Percentiles rank a stretch among this genome's conserved stretches.
Conservation (phyloP, 2,113 vertebrate genomes). For the Lutjanus erythropterus region DNA sequence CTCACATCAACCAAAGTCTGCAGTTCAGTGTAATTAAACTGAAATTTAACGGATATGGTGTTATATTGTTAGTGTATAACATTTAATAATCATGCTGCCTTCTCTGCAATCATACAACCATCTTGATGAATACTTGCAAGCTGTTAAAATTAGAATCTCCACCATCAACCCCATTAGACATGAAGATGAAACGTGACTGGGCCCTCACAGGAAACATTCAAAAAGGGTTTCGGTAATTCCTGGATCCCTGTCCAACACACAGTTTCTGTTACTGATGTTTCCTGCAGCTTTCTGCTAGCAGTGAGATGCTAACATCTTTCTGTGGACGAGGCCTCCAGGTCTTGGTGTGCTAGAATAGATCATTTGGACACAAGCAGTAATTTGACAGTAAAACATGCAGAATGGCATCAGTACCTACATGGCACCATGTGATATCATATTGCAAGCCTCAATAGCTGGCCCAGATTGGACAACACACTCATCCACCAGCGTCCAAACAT, state of each 20-base stretch:
- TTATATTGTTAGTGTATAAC: no score
- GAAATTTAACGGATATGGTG: not conserved
- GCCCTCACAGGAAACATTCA: not conserved
- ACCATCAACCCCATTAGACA: not conserved
- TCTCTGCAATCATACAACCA: not conserved
- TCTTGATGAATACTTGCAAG: not conserved
- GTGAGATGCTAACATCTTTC: conserved; percentile 8
- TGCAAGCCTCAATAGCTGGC: conserved; percentile 17
- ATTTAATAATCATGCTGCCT: not conserved
- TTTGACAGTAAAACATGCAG: conserved; percentile 56
- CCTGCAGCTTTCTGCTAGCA: conserved; percentile 7
- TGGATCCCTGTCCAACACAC: not conserved
- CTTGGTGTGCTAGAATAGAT: conserved; percentile 32
- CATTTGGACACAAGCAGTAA: conserved; percentile 32
- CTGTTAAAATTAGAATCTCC: not conserved
- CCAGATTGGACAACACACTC: conserved; percentile 42
- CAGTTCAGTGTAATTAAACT: not conserved
- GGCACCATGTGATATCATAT: conserved; percentile 24
- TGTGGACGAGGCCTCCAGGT: conserved; percentile 30
- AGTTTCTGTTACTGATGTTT: conserved; percentile 5
- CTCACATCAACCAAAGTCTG: not conserved
- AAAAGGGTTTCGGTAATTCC: conserved; percentile 1
- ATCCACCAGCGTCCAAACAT: conserved; percentile 28
- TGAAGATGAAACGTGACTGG: not conserved
- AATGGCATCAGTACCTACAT: conserved; percentile 31